These are phyloP conservation scores for Melanotaenia maccullochi DNA, from an alignment of 2,797 vertebrate genomes.

Conservation along the genomic window DNA sequence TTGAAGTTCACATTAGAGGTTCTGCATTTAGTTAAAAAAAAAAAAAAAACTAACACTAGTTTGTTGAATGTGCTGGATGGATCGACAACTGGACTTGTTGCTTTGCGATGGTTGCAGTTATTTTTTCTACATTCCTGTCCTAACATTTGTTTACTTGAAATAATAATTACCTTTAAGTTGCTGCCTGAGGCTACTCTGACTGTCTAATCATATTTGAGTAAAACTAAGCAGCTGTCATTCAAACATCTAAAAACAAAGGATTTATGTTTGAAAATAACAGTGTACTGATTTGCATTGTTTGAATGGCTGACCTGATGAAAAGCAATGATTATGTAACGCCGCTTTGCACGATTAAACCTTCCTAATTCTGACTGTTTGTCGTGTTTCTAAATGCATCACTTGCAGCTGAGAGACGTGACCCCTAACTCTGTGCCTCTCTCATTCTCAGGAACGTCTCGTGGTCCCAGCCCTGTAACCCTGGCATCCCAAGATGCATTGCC, in stretches of 20 bases:
- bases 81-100: conserved; percentile 18
- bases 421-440: conserved; percentile 36
- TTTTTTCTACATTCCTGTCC: conserved; percentile 18
- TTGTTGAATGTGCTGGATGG: conserved; percentile 30
- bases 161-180: conserved; percentile 11
- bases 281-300: conserved; percentile 34
- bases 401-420: conserved; percentile 51
- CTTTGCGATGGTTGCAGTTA: conserved; percentile 42
- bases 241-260: conserved; percentile 8
- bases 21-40: conserved; percentile 31
- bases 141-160: conserved; percentile 41
- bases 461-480: conserved; percentile 96
- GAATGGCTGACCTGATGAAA: conserved; percentile 44
- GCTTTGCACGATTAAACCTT: conserved; percentile 46
- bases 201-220: conserved; percentile 16
- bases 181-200: conserved; percentile 18
- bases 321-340: conserved; percentile 28
- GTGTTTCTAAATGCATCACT: conserved; percentile 22
- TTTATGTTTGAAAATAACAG: conserved; percentile 46
- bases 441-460: conserved; percentile 92
- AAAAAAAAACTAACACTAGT: conserved; percentile 54
- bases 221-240: conserved; percentile 30
- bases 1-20: conserved; percentile 52
- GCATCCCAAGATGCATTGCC: conserved; percentile 94
- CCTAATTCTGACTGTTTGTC: conserved; percentile 35